Evolutionary conservation across 2,888 invertebrate genomes (phyloP).

Genomic region (Netelia melanura): DNA sequence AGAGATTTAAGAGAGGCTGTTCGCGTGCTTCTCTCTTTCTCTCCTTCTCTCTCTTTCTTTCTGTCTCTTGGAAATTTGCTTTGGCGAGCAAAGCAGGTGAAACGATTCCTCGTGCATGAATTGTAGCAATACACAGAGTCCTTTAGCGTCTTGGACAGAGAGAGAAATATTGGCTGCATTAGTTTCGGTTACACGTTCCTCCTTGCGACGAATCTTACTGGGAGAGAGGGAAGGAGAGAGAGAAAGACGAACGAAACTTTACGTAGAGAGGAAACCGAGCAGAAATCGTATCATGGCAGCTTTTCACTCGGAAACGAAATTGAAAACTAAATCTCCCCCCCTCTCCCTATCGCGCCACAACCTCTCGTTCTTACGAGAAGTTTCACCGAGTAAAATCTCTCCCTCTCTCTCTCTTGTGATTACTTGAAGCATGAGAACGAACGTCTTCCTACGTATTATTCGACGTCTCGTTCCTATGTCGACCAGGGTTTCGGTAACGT

Average conservation of each 20-base stretch:
- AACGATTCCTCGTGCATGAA: no score
- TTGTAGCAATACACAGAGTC: no score
- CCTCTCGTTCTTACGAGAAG: conserved; percentile 5
- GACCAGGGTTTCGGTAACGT: conserved; percentile 6
- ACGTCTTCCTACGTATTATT: conserved; percentile 40
- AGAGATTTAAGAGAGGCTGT: no score
- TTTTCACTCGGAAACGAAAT: conserved; percentile 42
- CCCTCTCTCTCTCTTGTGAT: conserved; percentile 40
- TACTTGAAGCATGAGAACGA: conserved; percentile 54
- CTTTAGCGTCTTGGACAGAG: no score
- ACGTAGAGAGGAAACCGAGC: not conserved
- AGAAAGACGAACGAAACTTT: not conserved
- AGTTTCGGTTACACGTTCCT: no score
- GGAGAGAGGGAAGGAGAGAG: not conserved
- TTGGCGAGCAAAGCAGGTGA: no score
- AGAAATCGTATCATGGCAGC: conserved; percentile 44
- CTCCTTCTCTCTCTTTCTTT: no score
- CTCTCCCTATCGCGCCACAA: not conserved
- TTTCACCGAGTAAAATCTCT: conserved; percentile 34
- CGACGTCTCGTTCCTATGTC: not conserved
- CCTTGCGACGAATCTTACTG: not conserved
- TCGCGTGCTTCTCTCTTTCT: no score
- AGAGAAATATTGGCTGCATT: no score
- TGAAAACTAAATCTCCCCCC: conserved; percentile 25
- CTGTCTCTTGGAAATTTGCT: not conserved